Percentiles rank a stretch among this genome's conserved stretches.
Evolutionary conservation across 2,797 vertebrate genomes (phyloP).

Genomic region (Ataeniobius toweri): DNA sequence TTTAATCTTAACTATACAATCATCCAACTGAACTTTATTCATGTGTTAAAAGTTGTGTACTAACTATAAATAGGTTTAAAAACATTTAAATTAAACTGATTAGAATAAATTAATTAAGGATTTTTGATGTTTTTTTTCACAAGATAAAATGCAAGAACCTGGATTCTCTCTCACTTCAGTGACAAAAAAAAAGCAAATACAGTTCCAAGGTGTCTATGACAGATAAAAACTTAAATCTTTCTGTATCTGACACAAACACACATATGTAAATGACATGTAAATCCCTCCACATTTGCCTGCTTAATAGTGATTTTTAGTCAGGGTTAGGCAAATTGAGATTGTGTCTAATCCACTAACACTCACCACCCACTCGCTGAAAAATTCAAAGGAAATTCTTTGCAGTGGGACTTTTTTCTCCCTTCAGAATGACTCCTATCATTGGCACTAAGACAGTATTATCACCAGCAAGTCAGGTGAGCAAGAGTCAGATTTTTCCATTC

Average conservation of each 20-base stretch:
- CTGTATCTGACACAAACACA: constrained; percentile 34
- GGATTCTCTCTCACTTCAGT: not conserved
- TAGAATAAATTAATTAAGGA: not conserved
- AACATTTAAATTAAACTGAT: not conserved
- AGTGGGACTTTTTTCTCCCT: constrained; percentile 14
- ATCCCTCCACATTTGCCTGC: constrained; percentile 41
- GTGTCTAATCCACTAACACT: constrained; percentile 60
- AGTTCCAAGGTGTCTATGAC: constrained; percentile 17
- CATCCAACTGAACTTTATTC: not conserved
- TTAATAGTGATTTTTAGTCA: constrained; percentile 51
- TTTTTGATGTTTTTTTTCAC: not conserved
- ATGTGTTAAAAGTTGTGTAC: not conserved
- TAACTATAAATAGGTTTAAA: not conserved
- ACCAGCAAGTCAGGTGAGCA: constrained; percentile 57
- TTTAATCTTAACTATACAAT: not conserved
- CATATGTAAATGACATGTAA: constrained; percentile 56
- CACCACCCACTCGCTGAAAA: constrained; percentile 36
- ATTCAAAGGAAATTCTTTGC: constrained; percentile 30
- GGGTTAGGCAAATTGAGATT: constrained; percentile 49
- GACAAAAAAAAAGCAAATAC: not conserved
- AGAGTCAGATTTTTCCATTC: constrained; percentile 20
- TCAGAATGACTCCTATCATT: constrained; percentile 28
- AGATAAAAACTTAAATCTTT: constrained; percentile 11
- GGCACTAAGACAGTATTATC: constrained; percentile 41
- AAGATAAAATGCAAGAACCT: not conserved